These are phyloP conservation scores for Antechinus flavipes DNA, from an alignment of 2,113 vertebrate genomes.

Conservation along the genomic window DNA sequence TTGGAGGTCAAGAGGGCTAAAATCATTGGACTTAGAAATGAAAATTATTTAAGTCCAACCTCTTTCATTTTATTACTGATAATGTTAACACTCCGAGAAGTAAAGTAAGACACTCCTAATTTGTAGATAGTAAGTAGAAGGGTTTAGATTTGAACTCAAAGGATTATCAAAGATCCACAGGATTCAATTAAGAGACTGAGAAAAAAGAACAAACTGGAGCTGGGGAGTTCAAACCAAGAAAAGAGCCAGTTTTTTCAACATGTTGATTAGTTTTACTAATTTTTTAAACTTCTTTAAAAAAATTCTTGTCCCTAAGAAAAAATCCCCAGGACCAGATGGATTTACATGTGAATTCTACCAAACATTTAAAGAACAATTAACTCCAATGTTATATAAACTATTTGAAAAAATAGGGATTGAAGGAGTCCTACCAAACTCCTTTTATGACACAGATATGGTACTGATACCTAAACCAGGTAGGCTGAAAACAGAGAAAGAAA, in stretches of 20 bases:
- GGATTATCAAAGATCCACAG: neutral
- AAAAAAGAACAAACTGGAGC: neutral
- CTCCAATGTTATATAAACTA: too few relatives aligned
- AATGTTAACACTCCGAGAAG: neutral
- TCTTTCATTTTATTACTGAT: neutral
- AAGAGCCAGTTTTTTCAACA: neutral
- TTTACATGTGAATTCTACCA: too few relatives aligned
- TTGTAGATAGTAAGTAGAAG: neutral
- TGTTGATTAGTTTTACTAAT: neutral
- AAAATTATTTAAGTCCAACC: neutral
- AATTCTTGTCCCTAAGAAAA: too few relatives aligned
- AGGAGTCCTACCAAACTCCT: too few relatives aligned
- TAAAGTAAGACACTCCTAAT: neutral
- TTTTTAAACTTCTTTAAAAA: neutral
- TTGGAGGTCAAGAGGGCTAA: neutral
- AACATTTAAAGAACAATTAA: too few relatives aligned
- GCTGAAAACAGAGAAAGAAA: too few relatives aligned
- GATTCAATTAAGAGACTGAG: neutral
- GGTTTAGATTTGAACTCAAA: neutral
- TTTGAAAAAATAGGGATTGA: too few relatives aligned
- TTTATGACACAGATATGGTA: too few relatives aligned
- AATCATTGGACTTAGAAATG: neutral
- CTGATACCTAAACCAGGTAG: too few relatives aligned
- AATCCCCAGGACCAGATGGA: too few relatives aligned
- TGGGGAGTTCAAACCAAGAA: neutral